Conservation (phyloP, 2,113 vertebrate species). For the Fulmarus glacialis region DNA sequence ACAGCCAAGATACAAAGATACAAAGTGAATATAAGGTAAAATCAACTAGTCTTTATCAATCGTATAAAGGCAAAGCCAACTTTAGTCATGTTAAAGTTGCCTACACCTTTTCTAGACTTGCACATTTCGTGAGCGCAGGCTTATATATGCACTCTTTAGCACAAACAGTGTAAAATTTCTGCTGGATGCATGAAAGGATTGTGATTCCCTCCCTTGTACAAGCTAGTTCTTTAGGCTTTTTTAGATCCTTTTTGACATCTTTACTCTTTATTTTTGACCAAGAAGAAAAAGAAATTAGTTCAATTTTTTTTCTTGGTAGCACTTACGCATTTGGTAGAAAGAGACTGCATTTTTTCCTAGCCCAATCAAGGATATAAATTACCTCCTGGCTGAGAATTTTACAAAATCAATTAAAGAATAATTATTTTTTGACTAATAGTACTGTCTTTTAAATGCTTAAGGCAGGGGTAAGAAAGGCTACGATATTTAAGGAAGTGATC, state of each 20-base stretch:
- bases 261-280: background rate
- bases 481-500: conserved; percentile 2
- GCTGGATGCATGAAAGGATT: background rate
- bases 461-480: background rate
- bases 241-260: background rate
- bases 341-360: background rate
- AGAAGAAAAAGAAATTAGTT: background rate
- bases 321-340: background rate
- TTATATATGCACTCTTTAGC: background rate
- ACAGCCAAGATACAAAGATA: background rate
- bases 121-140: accelerated
- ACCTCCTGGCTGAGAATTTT: background rate
- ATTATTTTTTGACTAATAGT: conserved; percentile 19
- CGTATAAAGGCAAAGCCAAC: background rate
- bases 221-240: background rate
- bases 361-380: background rate
- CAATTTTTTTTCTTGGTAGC: background rate
- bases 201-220: background rate
- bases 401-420: conserved; percentile 35
- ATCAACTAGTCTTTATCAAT: background rate
- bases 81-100: background rate
- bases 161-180: background rate
- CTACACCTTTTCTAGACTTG: background rate
- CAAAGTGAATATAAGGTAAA: background rate
- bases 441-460: background rate